Evolutionary conservation across 2,113 vertebrate genomes (phyloP), one percentile per base, ranked within the genome.

Genomic region (Planiliza haematocheilus): DNA sequence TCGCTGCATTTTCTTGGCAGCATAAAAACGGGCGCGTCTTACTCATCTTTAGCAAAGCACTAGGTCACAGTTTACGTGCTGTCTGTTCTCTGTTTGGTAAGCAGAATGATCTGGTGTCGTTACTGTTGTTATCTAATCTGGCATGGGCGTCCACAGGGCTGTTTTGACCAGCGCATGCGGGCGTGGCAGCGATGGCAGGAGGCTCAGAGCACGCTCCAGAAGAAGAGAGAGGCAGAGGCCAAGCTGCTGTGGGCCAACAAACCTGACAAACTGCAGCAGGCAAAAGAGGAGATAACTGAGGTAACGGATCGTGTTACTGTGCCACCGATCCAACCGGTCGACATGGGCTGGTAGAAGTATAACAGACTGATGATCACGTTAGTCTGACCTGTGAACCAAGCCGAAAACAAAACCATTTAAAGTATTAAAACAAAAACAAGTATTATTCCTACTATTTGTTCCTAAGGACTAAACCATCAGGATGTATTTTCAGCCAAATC

Each of bases 121-220:
- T 11, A 48, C 34, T 59, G 1, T 46, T 18, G n/a, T 57, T 11
- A 12, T 48, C 56, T 59, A 30, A 64, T 45, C n/a, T 50, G 20
- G 55, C 18, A 39, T 37, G 53, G 7, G 9, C 62, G 7, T 73
- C 16, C 8, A 34, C 89, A 99, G 97, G 95, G 94, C 20, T 96
- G 95, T 65, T 99, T 99, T 37, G 97, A 98, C 92, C 97, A 99
- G 83, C 96, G 97, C 37, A 95, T 96, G 89, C 96, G 95, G 84
- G 93, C 87, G 0, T 99, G 97, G 97, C 97, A 99, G 87, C 92
- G 95, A n/a, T 98, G 97, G 96, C 97, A 99, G 89, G 97, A 99
- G 2, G 96, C 96, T 62, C 97, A 98, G 78, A 84, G 91, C 87
- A 95, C 90, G 1, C 92, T 99, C 62, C 97, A 99, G 91, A 99